These are phyloP conservation scores for Canis aureus DNA, from an alignment of 2,113 vertebrate genomes.

Conservation along the genomic window DNA sequence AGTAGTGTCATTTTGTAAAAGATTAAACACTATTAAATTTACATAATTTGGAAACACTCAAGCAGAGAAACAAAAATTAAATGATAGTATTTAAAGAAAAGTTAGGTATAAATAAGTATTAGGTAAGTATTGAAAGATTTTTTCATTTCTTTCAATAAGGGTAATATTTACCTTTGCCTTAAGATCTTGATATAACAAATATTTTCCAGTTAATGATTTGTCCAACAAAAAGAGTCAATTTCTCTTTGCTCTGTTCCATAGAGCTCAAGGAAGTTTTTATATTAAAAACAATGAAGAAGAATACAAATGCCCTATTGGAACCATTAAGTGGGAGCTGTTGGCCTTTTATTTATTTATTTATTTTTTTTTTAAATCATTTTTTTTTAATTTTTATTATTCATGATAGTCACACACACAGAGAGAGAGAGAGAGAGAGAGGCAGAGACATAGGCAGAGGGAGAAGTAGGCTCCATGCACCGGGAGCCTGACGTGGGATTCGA, in stretches of 20 bases:
- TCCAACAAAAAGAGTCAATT: neutral
- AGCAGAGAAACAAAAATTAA: neutral
- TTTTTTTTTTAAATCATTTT: too few species aligned
- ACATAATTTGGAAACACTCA: conserved; percentile 29
- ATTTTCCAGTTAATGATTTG: conserved; percentile 47
- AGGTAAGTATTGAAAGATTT: neutral
- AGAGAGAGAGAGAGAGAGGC: too few species aligned
- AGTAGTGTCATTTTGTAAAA: neutral
- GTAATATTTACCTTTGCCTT: conserved; percentile 27
- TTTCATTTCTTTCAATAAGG: neutral
- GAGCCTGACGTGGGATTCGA: too few species aligned
- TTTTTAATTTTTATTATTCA: too few species aligned
- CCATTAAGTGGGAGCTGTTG: neutral
- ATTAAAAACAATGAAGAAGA: neutral
- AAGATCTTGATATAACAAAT: conserved; percentile 38
- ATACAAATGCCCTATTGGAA: conserved; percentile 30
- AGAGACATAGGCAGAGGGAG: too few species aligned
- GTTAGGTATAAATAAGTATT: neutral
- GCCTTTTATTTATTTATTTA: neutral
- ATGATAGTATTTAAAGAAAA: neutral
- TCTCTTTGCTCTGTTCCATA: conserved; percentile 31
- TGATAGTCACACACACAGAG: too few species aligned
- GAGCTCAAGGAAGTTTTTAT: neutral
- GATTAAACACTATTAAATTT: neutral
- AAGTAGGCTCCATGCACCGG: too few species aligned